A percentile compares a stretch with the other conserved stretches of the same genome.
phyloP scores from a whole-genome alignment of 2,113 vertebrate species.

The Psilopogon haemacephalus region DNA sequence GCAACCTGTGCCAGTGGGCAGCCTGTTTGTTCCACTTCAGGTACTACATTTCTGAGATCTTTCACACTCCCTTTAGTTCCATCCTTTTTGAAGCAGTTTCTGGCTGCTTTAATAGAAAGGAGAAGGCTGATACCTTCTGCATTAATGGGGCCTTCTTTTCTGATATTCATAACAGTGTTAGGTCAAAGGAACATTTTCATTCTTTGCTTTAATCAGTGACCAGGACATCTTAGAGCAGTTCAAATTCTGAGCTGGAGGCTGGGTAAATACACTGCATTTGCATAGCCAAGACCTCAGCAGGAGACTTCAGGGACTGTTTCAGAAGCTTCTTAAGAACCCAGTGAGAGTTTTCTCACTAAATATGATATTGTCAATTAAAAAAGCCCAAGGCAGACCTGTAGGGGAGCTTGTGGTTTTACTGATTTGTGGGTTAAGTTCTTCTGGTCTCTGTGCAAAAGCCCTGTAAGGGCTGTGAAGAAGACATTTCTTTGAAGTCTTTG shows the following conservation, averaged over 20 bases:
- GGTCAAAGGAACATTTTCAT: neutral
- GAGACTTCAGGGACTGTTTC: neutral
- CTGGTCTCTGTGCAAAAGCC: neutral
- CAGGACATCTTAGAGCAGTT: neutral
- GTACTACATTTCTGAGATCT: neutral
- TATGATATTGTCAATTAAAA: no score
- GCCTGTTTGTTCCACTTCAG: neutral
- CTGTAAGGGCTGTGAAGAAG: neutral
- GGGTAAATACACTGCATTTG: neutral
- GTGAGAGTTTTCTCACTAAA: neutral
- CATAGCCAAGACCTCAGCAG: neutral
- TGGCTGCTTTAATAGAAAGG: neutral
- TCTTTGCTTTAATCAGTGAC: neutral
- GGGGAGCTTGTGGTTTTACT: neutral
- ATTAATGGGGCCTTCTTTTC: neutral
- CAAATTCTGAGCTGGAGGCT: neutral
- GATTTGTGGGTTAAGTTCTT: neutral
- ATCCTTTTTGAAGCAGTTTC: neutral
- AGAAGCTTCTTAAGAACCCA: neutral
- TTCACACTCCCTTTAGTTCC: neutral
- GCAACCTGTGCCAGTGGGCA: no score
- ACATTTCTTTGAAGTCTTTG: neutral
- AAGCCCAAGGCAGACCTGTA: no score
- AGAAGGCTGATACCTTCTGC: neutral
- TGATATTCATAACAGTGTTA: neutral